Evolutionary conservation across 2,888 invertebrate genomes (phyloP), one percentile per base, ranked within the genome.

Genomic region (Fragum fragum): DNA sequence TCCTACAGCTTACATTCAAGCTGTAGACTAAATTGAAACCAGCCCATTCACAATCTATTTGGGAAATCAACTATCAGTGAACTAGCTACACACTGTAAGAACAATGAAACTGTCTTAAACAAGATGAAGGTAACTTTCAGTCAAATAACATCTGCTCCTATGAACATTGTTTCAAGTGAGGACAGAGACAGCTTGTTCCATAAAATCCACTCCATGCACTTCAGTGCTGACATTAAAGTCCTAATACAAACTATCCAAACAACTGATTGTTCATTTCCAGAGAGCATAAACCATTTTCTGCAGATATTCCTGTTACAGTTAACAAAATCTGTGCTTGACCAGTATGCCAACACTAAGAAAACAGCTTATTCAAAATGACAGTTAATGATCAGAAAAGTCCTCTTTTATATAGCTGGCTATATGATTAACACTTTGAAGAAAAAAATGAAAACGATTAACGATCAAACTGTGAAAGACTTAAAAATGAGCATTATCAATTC

Each of bases 31-130:
- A 36, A 36, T 36, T 23, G 36, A 66, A 39, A 39, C 5, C 16
- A 66, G 66, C 18, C 66, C 66, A 6, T 66, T n/a, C 66, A 66
- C 21, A 36, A 66, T 18, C 7, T 66, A 39, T 66, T 66, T 66
- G 66, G 66, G n/a, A 66, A 66, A n/a, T 66, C 66, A n/a, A 9
- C 66, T 32, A 23, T 66, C 1, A 66, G 66, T 66, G 36, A 66
- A n/a, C 36, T 66, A 6, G 66, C 36, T 23, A 66, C 36, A 66
- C 7, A 29, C 32, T 66, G 36, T 66, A 23, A 66, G 29, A 23
- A n/a, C 66, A 66, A 23, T 21, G 39, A 32, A 36, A 9, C 18
- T 36, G n/a, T 66, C 23, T n/a, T 21, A 21, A 18, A 66, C 14
- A 11, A 32, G 23, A 36, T 66, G 16, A 32, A 66, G 29, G 21